Conservation (phyloP, 2,888 invertebrate species). For the Strigamia maritima region DNA sequence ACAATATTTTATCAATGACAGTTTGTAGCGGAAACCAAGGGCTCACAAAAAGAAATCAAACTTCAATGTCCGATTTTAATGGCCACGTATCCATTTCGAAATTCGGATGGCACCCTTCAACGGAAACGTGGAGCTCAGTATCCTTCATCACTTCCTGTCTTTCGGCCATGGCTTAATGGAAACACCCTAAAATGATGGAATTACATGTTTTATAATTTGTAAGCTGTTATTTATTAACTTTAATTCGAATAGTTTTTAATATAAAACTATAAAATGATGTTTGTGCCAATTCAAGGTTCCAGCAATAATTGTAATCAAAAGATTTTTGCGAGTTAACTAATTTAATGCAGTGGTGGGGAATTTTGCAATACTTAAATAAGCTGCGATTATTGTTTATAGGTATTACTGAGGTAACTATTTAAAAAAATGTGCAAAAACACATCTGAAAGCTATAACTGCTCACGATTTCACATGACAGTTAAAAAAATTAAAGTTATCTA, state of each 20-base stretch:
- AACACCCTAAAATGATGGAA: conserved; percentile 15
- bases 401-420: too few relatives aligned
- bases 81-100: conserved; percentile 82
- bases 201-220: background rate
- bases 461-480: too few relatives aligned
- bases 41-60: conserved; percentile 85
- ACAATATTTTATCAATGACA: conserved; percentile 50
- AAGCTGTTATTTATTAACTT: background rate
- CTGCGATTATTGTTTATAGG: too few relatives aligned
- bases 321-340: background rate
- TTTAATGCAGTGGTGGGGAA: background rate
- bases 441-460: too few relatives aligned
- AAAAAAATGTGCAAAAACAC: too few relatives aligned
- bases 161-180: conserved; percentile 62
- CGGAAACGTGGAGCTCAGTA: conserved; percentile 81
- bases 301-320: background rate
- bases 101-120: conserved; percentile 55
- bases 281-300: background rate
- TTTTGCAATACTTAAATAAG: background rate
- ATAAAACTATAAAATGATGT: background rate
- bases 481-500: too few relatives aligned
- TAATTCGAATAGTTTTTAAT: background rate
- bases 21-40: conserved; percentile 89
- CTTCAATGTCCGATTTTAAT: conserved; percentile 85
- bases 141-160: conserved; percentile 85